Base-by-base conservation (phyloP, 2,888 invertebrate genomes). In the Chouioia cunea region DNA sequence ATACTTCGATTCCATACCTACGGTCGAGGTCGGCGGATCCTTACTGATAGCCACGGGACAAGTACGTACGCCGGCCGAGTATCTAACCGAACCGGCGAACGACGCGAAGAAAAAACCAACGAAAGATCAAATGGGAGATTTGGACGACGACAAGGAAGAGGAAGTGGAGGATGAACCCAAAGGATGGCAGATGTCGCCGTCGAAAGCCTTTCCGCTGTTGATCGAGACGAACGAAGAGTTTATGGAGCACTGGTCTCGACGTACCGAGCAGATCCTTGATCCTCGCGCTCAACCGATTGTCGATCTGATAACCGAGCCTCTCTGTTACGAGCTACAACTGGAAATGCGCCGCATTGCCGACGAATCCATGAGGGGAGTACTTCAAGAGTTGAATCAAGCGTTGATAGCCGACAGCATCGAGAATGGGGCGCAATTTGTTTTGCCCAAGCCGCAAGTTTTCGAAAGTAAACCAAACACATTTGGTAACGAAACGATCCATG, bases 1-100 rank as follows among this genome's bases (percentile, higher is more conserved):
- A 27, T 84, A 87, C 58, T 93, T 94, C 80, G 93, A 94, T 73
- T 91, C 91, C 74, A 92, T 89, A 81, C 94, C 95, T 58, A 90
- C 90, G 72, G 89, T 89, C 46, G 90, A 90, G 46, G 89, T 91
- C 82, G 94, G 94, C 6, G 95, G 94, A 2, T 89, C 88, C 15
- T 85, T 90, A 62, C 79, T 91, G 57, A 86, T 92, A 14, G 88
- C 89, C 0, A 86, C 86, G 71, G 90, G 91, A 12, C 87, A 91
- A 80, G 89, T 89, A 0, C 86, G 89, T 77, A 89, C 89, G 0
- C 88, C 90, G 2, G 86, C 88, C 75, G 90, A 92, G 79, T 91
- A 88, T 78, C 69, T 89, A 18, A 86, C 87, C 18, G 83, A 10
- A 8, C 8, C 20, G 36, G 2, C 36, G 48, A 15, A 15, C 48